Evolutionary conservation across 2,888 invertebrate genomes (phyloP).

Genomic region (Yponomeuta sedellus): DNA sequence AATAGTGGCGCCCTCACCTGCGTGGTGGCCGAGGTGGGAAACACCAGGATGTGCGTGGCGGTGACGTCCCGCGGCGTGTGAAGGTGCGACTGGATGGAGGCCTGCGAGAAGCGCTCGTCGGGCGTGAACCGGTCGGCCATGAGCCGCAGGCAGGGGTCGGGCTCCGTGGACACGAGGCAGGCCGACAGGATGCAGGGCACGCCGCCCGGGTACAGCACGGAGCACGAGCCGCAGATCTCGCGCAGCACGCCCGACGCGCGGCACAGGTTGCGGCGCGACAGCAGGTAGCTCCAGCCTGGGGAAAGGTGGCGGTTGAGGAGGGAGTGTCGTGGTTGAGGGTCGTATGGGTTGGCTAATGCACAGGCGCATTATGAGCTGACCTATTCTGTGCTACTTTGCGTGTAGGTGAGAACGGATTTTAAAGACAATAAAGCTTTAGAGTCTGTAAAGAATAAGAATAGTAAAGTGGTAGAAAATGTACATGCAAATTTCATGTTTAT

Average conservation of each 20-base stretch:
- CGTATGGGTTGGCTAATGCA: not conserved
- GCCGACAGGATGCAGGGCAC: slow-evolving; percentile 96
- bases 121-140: slow-evolving; percentile 97
- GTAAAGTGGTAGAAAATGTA: too few species aligned
- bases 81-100: slow-evolving; percentile 91
- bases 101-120: slow-evolving; percentile 93
- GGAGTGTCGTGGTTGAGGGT: too few species aligned
- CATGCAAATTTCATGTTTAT: too few species aligned
- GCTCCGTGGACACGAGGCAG: slow-evolving; percentile 97
- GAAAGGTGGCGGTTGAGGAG: not conserved
- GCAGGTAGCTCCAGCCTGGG: slow-evolving; percentile 92
- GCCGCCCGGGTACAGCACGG: slow-evolving; percentile 86
- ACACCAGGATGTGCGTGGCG: slow-evolving; percentile 98
- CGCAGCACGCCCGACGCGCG: slow-evolving; percentile 92
- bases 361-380: too few species aligned
- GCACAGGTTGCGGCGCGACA: slow-evolving; percentile 92
- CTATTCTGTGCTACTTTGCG: too few species aligned
- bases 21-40: slow-evolving; percentile 97
- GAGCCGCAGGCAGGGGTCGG: slow-evolving; percentile 89
- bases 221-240: slow-evolving; percentile 94
- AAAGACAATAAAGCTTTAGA: too few species aligned
- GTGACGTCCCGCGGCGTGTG: slow-evolving; percentile 98
- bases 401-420: too few species aligned
- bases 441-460: too few species aligned
- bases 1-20: slow-evolving; percentile 73